A percentile compares a stretch with the other conserved stretches of the same genome.
phyloP scores from a whole-genome alignment of 2,888 invertebrate species.

The Macrophya alboannulata region DNA sequence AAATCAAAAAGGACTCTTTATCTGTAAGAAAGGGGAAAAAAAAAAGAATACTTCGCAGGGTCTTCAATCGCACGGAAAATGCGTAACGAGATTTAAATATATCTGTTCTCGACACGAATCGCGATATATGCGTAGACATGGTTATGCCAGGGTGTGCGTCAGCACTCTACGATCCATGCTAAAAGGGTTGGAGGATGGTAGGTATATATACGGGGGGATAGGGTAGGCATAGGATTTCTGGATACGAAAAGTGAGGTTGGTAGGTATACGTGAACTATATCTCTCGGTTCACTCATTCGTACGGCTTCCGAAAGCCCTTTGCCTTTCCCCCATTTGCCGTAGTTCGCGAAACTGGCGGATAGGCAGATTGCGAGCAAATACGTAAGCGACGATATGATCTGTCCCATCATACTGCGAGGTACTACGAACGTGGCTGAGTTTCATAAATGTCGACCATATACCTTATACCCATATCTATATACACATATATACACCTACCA shows the following conservation, averaged over 20 bases:
- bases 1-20: no score
- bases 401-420: conserved; percentile 17
- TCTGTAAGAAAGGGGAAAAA: no score
- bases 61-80: background rate
- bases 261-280: conserved; percentile 32
- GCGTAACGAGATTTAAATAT: background rate
- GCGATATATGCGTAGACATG: background rate
- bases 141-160: conserved; percentile 31
- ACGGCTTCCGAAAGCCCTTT: conserved; percentile 46
- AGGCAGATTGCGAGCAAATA: conserved; percentile 55
- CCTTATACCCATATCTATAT: no score
- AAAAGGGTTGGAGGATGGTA: background rate
- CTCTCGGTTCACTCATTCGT: conserved; percentile 41
- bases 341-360: conserved; percentile 44
- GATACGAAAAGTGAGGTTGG: conserved; percentile 18
- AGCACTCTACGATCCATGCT: conserved; percentile 43
- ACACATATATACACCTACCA: background rate
- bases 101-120: background rate
- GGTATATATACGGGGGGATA: background rate
- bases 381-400: conserved; percentile 51
- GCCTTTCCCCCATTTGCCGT: conserved; percentile 50
- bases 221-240: background rate
- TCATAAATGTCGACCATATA: background rate
- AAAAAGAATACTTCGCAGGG: no score
- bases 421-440: background rate